phyloP scores from a whole-genome alignment of 2,888 invertebrate species.

The Biston betularia region DNA sequence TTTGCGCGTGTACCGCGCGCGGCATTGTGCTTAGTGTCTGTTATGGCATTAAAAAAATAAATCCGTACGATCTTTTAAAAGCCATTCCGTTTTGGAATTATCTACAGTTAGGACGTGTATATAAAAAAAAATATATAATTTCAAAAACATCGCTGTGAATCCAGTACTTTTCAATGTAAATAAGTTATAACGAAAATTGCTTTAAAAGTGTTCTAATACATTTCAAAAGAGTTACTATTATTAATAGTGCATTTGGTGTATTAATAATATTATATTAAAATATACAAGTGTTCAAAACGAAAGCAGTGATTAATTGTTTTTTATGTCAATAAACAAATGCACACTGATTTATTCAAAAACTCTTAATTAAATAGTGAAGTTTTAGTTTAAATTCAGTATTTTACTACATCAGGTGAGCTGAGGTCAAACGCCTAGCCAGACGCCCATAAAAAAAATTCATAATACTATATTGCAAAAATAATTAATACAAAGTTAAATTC shows the following conservation, averaged over 20 bases:
- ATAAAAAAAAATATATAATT: slow-evolving; percentile 27
- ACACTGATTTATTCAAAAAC: too few relatives aligned
- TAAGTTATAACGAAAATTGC: not conserved
- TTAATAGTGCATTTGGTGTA: too few relatives aligned
- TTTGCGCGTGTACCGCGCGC: slow-evolving; percentile 61
- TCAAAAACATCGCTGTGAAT: not conserved
- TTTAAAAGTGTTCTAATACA: too few relatives aligned
- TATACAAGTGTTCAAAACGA: not conserved
- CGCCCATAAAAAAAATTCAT: not conserved
- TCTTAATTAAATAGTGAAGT: too few relatives aligned
- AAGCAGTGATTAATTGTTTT: too few relatives aligned
- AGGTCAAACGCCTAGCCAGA: too few relatives aligned
- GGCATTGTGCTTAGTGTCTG: slow-evolving; percentile 62
- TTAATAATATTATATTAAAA: too few relatives aligned
- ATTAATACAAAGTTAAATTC: not conserved
- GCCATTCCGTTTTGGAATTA: slow-evolving; percentile 70
- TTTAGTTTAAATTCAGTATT: too few relatives aligned
- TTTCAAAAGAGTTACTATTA: too few relatives aligned
- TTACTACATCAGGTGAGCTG: too few relatives aligned
- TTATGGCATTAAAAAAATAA: slow-evolving; percentile 66
- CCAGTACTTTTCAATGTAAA: not conserved
- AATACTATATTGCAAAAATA: not conserved
- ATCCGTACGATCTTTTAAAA: slow-evolving; percentile 60
- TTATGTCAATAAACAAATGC: too few relatives aligned
- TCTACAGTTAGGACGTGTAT: slow-evolving; percentile 62